Conservation (phyloP, 1,140 invertebrate genomes). For the Caenorhabditis tropicalis region DNA sequence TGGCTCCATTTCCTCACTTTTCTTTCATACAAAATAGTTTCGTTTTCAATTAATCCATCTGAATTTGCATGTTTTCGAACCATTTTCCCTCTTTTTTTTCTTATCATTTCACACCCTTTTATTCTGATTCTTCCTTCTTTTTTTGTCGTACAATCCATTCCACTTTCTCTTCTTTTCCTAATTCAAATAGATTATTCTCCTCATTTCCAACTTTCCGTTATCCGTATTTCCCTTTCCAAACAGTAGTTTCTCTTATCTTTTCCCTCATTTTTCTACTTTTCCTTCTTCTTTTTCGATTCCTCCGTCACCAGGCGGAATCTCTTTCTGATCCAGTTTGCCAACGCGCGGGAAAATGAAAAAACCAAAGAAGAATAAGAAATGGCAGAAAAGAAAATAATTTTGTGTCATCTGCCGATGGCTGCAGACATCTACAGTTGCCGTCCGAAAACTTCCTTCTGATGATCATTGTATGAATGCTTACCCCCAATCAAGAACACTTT, state of each 20-base stretch:
- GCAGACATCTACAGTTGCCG: slow-evolving; percentile 7
- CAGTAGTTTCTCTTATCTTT: neutral
- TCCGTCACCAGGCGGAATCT: slow-evolving; percentile 11
- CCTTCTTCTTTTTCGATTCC: neutral
- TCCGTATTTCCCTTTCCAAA: neutral
- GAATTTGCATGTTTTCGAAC: neutral
- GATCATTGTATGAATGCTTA: neutral
- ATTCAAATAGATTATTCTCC: neutral
- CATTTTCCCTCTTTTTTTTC: neutral
- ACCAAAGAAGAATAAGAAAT: slow-evolving; percentile 34
- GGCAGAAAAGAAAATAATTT: slow-evolving; percentile 22
- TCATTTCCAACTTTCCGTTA: neutral
- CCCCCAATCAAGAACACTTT: neutral
- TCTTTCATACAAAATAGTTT: too few relatives aligned
- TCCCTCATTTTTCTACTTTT: neutral
- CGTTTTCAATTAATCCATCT: neutral
- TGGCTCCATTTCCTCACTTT: too few relatives aligned
- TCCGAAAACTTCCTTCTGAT: neutral
- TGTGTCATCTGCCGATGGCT: slow-evolving; percentile 17
- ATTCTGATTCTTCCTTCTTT: neutral
- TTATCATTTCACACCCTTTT: neutral
- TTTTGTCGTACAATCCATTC: neutral
- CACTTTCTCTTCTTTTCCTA: neutral
- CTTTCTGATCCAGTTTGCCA: slow-evolving; percentile 30
- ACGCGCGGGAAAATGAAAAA: slow-evolving; percentile 2